Evolutionary conservation across 2,888 invertebrate species (phyloP), one percentile per base, ranked within the genome.

Genomic region (Andrena dorsata): DNA sequence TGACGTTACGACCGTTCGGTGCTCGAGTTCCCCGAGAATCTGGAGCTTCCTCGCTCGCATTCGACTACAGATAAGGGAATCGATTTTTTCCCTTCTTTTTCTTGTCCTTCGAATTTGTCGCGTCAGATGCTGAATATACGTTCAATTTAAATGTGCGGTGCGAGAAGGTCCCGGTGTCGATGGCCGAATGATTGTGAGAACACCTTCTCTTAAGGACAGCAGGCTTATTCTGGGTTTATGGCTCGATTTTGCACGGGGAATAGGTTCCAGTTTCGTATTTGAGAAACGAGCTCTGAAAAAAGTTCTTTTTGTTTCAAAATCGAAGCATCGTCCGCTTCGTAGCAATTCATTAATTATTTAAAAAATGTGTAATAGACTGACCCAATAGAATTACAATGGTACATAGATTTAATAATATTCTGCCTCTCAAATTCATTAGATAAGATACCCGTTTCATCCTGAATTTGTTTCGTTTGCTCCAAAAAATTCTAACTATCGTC

Each of bases 21-120:
- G 58, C 71, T 80, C 83, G 70, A 72, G 71, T 86, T 85, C 72
- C 49, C 20, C 65, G 68, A 26, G 68, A 61, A 76, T 78, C 78
- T 82, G 73, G 82, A 82, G 78, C 74, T 70, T 61, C 81, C 58
- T 70, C 80, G 81, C 81, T 71, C 60, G 76, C 51, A 51, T n/a
- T 64, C 64, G 53, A 20, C 20, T 13, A 16, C 66, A 49, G 80
- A 68, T 72, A 80, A 72, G 63, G 49, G 35, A 68, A 72, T 78
- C 72, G 69, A 58, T 69, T 75, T 32, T 23, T 63, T 68, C 26
- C 6, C 61, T 28, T 66, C 16, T 10, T 23, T n/a, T 13, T 51
- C 6, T 7, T 6, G 4, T 8, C 20, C 16, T 30, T 23, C 47
- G 6, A 7, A 1, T 8, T 7, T 35, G 13, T 23, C 20, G 10